These are phyloP conservation scores for Cephus sareptanus DNA, from an alignment of 2,888 invertebrate genomes.

Conservation along the genomic window DNA sequence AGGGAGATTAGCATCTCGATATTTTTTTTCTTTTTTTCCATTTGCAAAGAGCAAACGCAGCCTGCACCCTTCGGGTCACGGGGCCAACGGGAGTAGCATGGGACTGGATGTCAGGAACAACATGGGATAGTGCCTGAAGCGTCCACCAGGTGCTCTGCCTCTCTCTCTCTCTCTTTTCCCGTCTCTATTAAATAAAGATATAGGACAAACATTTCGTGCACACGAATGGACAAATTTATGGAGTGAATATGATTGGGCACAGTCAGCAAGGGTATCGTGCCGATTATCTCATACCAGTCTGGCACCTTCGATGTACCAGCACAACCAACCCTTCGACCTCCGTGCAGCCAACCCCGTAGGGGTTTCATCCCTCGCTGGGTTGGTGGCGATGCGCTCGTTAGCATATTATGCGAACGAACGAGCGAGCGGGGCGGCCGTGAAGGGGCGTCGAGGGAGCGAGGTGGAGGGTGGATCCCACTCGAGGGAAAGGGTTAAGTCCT, in stretches of 20 bases:
- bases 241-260: too few relatives aligned
- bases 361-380: slow-evolving; percentile 35
- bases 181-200: neutral
- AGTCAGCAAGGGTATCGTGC: too few relatives aligned
- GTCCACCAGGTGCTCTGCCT: slow-evolving; percentile 28
- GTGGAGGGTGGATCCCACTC: neutral
- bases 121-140: too few relatives aligned
- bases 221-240: too few relatives aligned
- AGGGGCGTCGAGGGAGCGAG: slow-evolving; percentile 15
- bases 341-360: slow-evolving; percentile 3
- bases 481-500: slow-evolving; percentile 54
- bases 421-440: slow-evolving; percentile 29
- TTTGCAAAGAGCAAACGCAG: slow-evolving; percentile 7
- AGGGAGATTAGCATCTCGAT: slow-evolving; percentile 61
- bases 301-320: too few relatives aligned
- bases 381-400: slow-evolving; percentile 55
- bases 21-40: slow-evolving; percentile 44
- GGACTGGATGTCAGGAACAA: too few relatives aligned
- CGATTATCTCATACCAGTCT: too few relatives aligned
- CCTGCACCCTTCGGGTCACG: neutral
- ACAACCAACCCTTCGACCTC: neutral
- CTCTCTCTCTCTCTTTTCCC: slow-evolving; percentile 9
- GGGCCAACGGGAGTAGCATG: too few relatives aligned
- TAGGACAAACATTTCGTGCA: too few relatives aligned
- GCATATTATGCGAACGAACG: slow-evolving; percentile 50